Evolutionary conservation across 2,888 invertebrate species (phyloP).

Genomic region (Agonopterix subpropinquella): DNA sequence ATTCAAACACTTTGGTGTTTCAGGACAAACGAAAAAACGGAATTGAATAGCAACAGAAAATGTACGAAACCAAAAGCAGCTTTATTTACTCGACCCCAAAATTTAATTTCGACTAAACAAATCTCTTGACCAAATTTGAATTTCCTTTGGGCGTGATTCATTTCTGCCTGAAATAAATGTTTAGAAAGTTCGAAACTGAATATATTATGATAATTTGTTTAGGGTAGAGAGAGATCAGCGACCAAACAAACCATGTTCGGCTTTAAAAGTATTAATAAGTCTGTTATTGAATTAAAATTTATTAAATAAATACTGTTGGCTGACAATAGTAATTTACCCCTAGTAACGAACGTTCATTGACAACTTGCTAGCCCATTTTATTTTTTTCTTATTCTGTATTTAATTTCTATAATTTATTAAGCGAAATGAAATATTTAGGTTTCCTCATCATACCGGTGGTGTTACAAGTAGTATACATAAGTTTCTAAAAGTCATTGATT

Average conservation of each 20-base stretch:
- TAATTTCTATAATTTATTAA: too few species aligned
- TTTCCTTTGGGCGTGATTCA: not conserved
- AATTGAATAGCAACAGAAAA: too few species aligned
- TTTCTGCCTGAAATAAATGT: not conserved
- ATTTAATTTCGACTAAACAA: constrained; percentile 2
- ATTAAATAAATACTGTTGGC: not conserved
- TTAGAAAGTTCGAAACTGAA: constrained; percentile 12
- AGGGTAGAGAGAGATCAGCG: not conserved
- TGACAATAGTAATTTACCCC: too few species aligned
- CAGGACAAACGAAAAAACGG: too few species aligned
- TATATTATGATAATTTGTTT: constrained; percentile 15
- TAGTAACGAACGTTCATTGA: too few species aligned
- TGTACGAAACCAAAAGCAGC: not conserved
- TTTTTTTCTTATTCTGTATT: too few species aligned
- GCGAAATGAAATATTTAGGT: too few species aligned
- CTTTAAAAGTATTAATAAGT: not conserved
- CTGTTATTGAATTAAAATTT: constrained; percentile 1
- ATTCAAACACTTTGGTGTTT: too few species aligned
- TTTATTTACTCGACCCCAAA: constrained; percentile 1
- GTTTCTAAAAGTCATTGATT: too few species aligned
- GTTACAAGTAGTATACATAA: too few species aligned
- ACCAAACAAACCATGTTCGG: constrained; percentile 9
- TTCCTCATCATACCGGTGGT: too few species aligned
- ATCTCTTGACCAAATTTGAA: constrained; percentile 7
- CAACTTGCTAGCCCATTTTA: too few species aligned